These are phyloP conservation scores for Eueides isabella DNA, from an alignment of 1,140 invertebrate genomes.

Conservation along the genomic window DNA sequence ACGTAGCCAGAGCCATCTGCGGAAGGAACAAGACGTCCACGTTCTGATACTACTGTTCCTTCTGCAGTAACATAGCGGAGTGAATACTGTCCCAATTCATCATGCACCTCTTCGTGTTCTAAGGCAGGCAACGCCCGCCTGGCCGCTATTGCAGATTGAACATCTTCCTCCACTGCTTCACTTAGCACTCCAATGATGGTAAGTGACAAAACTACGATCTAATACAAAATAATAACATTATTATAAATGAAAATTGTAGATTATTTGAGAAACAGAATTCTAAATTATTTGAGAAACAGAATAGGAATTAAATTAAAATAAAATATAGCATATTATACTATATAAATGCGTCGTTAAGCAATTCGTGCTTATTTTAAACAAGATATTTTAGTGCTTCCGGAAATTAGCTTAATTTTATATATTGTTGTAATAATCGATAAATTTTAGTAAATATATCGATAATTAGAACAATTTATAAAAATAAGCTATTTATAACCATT, in stretches of 20 bases:
- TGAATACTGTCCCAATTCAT: conserved; percentile 61
- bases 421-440: no score
- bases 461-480: no score
- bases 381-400: no score
- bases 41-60: conserved; percentile 63
- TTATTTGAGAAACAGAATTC: neutral
- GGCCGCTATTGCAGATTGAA: conserved; percentile 9
- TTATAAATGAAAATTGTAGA: neutral
- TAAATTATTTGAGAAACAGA: no score
- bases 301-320: no score
- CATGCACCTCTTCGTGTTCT: conserved; percentile 46
- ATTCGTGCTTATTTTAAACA: no score
- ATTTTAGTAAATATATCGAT: no score
- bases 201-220: conserved; percentile 13
- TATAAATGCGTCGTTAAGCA: no score
- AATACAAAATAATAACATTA: neutral
- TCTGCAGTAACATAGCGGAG: conserved; percentile 69
- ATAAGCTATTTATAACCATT: no score
- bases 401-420: no score
- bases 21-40: conserved; percentile 60
- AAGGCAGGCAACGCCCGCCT: conserved; percentile 46
- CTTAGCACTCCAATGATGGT: neutral
- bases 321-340: no score
- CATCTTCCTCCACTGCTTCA: neutral
- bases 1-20: conserved; percentile 56